These are phyloP conservation scores for Patella depressa DNA, from an alignment of 2,888 invertebrate species.

Conservation along the genomic window DNA sequence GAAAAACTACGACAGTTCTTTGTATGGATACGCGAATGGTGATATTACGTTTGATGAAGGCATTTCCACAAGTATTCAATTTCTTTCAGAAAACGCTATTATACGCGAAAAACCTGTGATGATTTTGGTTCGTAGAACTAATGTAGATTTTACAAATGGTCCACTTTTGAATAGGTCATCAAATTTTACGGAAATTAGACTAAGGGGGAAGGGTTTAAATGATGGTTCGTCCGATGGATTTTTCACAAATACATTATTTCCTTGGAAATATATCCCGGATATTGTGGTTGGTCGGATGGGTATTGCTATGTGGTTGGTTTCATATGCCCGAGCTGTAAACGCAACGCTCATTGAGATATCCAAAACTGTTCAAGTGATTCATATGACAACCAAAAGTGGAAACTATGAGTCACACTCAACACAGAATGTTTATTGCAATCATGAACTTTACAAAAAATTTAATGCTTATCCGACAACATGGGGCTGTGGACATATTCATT, in stretches of 20 bases:
- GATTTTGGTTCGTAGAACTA: slow-evolving; percentile 19
- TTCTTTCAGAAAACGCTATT: background rate
- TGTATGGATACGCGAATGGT: slow-evolving; percentile 33
- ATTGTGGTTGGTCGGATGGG: slow-evolving; percentile 30
- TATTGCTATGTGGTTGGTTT: slow-evolving; percentile 33
- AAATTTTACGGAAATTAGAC: slow-evolving; percentile 12
- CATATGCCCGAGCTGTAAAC: slow-evolving; percentile 26
- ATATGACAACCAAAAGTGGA: slow-evolving; percentile 31
- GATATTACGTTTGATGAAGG: slow-evolving; percentile 30
- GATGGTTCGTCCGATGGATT: slow-evolving; percentile 36
- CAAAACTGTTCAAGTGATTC: slow-evolving; percentile 23
- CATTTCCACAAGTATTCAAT: slow-evolving; percentile 14
- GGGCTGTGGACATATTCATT: slow-evolving; percentile 11
- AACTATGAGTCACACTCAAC: slow-evolving; percentile 16
- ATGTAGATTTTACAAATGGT: slow-evolving; percentile 21
- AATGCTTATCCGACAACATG: background rate
- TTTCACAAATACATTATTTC: slow-evolving; percentile 33
- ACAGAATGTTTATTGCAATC: slow-evolving; percentile 1
- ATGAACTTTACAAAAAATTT: background rate
- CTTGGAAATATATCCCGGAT: slow-evolving; percentile 31
- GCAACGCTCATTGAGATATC: slow-evolving; percentile 30
- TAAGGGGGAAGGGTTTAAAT: slow-evolving; percentile 2
- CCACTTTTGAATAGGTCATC: background rate
- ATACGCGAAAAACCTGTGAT: slow-evolving; percentile 19
- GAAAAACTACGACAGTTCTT: background rate